Conservation (phyloP, 2,888 invertebrate species). For the Plebejus anna region DNA sequence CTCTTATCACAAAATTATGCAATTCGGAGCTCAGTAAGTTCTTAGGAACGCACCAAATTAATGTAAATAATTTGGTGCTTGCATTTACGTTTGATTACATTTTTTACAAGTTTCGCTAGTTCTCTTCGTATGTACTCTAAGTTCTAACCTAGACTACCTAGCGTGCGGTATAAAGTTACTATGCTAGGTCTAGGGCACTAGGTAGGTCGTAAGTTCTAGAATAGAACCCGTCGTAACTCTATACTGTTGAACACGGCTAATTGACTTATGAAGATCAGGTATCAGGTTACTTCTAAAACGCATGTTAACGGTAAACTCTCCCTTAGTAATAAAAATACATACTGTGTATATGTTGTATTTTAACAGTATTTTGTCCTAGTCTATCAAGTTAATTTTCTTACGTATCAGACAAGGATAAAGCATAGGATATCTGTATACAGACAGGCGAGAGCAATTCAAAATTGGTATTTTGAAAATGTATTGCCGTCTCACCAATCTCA, state of each 20-base stretch:
- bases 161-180: neutral
- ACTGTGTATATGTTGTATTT: neutral
- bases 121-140: neutral
- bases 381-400: neutral
- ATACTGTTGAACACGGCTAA: slow-evolving; percentile 64
- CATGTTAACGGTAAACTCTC: neutral
- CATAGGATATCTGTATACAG: too few species aligned
- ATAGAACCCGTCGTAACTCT: slow-evolving; percentile 51
- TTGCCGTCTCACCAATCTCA: too few species aligned
- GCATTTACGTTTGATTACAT: neutral
- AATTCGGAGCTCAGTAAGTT: too few species aligned
- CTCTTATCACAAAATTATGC: too few species aligned
- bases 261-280: slow-evolving; percentile 59
- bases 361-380: neutral
- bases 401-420: too few species aligned
- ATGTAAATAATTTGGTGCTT: neutral
- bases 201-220: neutral
- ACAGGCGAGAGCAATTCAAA: too few species aligned
- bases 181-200: neutral
- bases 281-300: slow-evolving; percentile 45
- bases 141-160: neutral
- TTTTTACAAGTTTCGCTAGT: neutral
- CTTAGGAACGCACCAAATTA: too few species aligned
- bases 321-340: neutral
- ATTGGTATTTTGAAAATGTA: too few species aligned